Evolutionary conservation across 2,888 invertebrate genomes (phyloP).

Genomic region (Ennomos erosarius): DNA sequence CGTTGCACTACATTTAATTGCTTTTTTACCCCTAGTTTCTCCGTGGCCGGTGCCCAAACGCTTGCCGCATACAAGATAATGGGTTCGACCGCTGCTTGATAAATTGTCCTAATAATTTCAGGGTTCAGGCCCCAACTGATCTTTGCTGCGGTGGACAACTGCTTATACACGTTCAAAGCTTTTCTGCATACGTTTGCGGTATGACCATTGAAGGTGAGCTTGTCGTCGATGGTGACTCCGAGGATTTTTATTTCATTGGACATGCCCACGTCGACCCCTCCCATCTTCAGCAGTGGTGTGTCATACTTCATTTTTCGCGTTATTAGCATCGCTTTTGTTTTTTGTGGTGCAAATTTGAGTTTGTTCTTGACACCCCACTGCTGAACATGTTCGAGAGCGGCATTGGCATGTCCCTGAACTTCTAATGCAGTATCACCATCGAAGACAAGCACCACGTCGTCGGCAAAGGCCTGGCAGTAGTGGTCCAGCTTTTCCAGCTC

Average conservation of each 20-base stretch:
- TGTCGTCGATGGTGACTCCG: background rate
- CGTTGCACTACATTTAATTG: conserved; percentile 19
- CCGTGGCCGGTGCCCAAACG: conserved; percentile 4
- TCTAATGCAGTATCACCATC: conserved; percentile 2
- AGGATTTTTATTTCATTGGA: conserved; percentile 1
- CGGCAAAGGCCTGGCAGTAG: conserved; percentile 3
- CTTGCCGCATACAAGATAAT: conserved; percentile 10
- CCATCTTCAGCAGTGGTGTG: conserved; percentile 1
- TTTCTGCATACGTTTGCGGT: background rate
- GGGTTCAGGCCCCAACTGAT: conserved; percentile 11
- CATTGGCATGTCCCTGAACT: conserved; percentile 3
- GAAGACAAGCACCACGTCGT: background rate
- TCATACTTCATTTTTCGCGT: background rate
- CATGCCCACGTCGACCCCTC: background rate
- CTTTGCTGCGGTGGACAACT: conserved; percentile 3
- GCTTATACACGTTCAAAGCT: conserved; percentile 4
- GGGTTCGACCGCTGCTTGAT: conserved; percentile 14
- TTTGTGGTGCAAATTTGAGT: conserved; percentile 5
- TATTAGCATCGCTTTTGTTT: conserved; percentile 1
- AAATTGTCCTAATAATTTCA: conserved; percentile 9
- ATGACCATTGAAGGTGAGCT: background rate
- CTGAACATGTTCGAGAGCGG: conserved; percentile 2
- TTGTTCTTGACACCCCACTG: conserved; percentile 4
- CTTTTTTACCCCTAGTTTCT: background rate
- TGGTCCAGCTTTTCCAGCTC: background rate